Base-by-base conservation (phyloP, 2,797 vertebrate species). In the Melanotaenia trifasciata region DNA sequence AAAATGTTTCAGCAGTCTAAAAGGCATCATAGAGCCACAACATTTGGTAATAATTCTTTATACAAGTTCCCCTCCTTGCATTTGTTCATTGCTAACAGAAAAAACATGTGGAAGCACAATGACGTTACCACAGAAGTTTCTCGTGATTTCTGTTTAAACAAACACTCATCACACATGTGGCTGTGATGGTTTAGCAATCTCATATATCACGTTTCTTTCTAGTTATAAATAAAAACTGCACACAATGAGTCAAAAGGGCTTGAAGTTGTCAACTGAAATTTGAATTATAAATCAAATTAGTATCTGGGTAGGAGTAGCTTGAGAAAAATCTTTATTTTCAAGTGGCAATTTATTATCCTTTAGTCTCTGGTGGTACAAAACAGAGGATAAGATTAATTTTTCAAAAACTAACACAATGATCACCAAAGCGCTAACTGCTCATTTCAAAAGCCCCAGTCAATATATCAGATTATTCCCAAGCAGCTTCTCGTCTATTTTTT, bases 321-420 rank as follows among this genome's bases (percentile, higher is more conserved):
- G 66, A 76, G 71, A 58, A 50, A 5, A 51, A 40, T 54, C 30
- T 24, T 11, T 61, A 24, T 58, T 64, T 35, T 58, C 56, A 47
- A 73, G 32, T 38, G 50, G 32, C 60, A 68, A 59, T 67, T 79
- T 50, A 72, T 77, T 56, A 63, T 74, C 40, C 28, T 65, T 54
- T 60, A 12, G 59, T 74, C 61, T 33, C 60, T 32, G 64, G 24
- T 20, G 58, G 14, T 58, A 58, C 58, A 13, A 30, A 47, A 47
- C 20, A n/a, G 45, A 47, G 45, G n/a, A 47, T 70, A 50, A 67
- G 51, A 57, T 40, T 65, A 58, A 68, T 65, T 22, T 36, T 51
- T 5, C 33, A 66, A 35, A 67, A 59, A 33, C 70, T 77, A 72
- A 65, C 47, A 28, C 43, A 64, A 70, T 80, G 30, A 60, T 79